Evolutionary conservation across 2,797 vertebrate genomes (phyloP), one percentile per base, ranked within the genome.

Genomic region (Glossophaga mutica): DNA sequence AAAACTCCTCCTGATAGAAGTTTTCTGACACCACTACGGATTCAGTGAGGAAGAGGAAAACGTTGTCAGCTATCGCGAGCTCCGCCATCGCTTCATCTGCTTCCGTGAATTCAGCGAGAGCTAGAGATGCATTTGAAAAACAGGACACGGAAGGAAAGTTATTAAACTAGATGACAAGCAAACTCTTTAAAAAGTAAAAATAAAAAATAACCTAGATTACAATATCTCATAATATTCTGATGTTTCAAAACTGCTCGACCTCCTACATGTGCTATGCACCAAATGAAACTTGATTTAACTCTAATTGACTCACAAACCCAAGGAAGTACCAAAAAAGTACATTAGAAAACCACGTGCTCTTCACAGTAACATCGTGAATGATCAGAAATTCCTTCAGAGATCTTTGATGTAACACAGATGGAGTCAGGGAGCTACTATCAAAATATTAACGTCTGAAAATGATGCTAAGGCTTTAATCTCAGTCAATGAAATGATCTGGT

Each of bases 31-130:
- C 98, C 96, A 99, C 98, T 21, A 99, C 98, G 15, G 99, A 99
- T 95, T 99, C 99, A 37, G 99, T 99, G 95, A 99, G 98, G 96
- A 99, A 99, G 9, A 99, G 98, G 96, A 99, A 99, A 93, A 99
- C 99, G 1, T 99, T 99, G 90, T 99, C 99, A 55, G 99, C 98
- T 74, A 99, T 97, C 0, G 99, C 99, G 16, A 99, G 99, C 91
- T 99, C 99, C 52, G 99, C 99, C 98, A 99, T 99, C 26, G 98
- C 98, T 98, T 99, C 99, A 50, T 99, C 99, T 83, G 99, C 99
- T 97, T 99, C 99, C 0, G 99, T 99, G 98, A 99, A 99, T 98
- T 99, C 99, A 95, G 99, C 99, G 68, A 99, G 98, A 57, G 99
- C 99, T 99, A 76, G 68, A 92, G 88, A 88, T 4, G 59, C 4